phyloP scores from a whole-genome alignment of 2,888 invertebrate genomes.

The Lycaena phlaeas region DNA sequence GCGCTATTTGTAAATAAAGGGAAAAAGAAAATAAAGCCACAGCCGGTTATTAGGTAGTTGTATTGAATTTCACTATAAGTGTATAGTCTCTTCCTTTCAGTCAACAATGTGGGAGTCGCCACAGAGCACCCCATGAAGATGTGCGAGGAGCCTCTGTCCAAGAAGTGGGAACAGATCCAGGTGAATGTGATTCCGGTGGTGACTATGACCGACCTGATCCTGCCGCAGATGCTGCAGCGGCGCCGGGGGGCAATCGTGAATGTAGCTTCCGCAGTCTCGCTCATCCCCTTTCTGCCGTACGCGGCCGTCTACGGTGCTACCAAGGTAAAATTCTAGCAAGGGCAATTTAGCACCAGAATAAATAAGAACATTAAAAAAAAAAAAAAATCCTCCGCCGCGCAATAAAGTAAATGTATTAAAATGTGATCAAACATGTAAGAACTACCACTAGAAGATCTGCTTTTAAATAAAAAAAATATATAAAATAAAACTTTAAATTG shows the following conservation, averaged over 20 bases:
- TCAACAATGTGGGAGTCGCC: background rate
- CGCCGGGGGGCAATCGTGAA: background rate
- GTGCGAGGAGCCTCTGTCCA: background rate
- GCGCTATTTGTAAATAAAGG: too few relatives aligned
- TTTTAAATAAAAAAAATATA: too few relatives aligned
- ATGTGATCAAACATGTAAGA: too few relatives aligned
- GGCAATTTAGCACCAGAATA: background rate
- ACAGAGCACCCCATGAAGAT: background rate
- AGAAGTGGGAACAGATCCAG: background rate
- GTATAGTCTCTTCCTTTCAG: too few relatives aligned
- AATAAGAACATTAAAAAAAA: background rate
- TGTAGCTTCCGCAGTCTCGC: background rate
- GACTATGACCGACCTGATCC: background rate
- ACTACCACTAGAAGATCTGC: too few relatives aligned
- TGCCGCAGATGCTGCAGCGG: background rate
- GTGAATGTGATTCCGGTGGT: background rate
- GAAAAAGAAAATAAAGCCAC: too few relatives aligned
- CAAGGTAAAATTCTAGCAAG: background rate
- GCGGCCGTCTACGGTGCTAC: background rate
- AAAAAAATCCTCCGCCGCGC: too few relatives aligned
- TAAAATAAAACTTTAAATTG: too few relatives aligned
- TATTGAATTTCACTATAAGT: too few relatives aligned
- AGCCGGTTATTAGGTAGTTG: too few relatives aligned
- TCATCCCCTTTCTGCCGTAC: background rate
- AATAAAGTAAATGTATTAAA: too few relatives aligned